Base-by-base conservation (phyloP, 2,888 invertebrate genomes). In the Lithodes maja region DNA sequence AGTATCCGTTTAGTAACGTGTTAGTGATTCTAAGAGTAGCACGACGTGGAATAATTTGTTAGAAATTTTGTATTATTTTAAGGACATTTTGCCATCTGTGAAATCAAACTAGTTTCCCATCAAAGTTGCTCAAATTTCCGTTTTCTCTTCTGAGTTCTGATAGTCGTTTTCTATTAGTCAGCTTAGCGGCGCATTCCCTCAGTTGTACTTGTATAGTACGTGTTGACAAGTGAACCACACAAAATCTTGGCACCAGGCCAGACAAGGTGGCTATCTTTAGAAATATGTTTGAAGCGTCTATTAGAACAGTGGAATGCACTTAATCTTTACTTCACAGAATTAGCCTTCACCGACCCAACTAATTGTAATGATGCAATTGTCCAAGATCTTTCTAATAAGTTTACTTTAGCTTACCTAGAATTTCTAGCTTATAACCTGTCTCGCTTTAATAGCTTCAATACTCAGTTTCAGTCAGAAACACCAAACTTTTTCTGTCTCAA, bases 181-280 rank as follows among this genome's bases (percentile, higher is more conserved):
- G n/a, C n/a, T n/a, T n/a, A n/a, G n/a, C n/a, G n/a, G n/a, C n/a
- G n/a, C n/a, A n/a, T n/a, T n/a, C n/a, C n/a, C n/a, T n/a, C n/a
- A n/a, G n/a, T n/a, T n/a, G n/a, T n/a, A n/a, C n/a, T n/a, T n/a
- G n/a, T n/a, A n/a, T n/a, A n/a, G n/a, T n/a, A n/a, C n/a, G n/a
- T n/a, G n/a, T n/a, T n/a, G n/a, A n/a, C n/a, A n/a, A n/a, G n/a
- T 55, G 93, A 93, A 55, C 93, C 93, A 2, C 93, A 93, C 85
- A 93, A 86, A 69, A 91, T 91, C 93, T 92, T 90, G 54, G 61
- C 68, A 33, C 88, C 88, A 17, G 90, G 85, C 9, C 90, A 93
- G 74, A 93, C 93, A 69, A 90, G 93, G 71, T 93, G 93, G 93
- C 92, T 93, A 3, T 93, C 93, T 7, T 52, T 93, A 74, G 93